Evolutionary conservation across 2,797 vertebrate species (phyloP).

Genomic region (Cyprinodon diabolis): DNA sequence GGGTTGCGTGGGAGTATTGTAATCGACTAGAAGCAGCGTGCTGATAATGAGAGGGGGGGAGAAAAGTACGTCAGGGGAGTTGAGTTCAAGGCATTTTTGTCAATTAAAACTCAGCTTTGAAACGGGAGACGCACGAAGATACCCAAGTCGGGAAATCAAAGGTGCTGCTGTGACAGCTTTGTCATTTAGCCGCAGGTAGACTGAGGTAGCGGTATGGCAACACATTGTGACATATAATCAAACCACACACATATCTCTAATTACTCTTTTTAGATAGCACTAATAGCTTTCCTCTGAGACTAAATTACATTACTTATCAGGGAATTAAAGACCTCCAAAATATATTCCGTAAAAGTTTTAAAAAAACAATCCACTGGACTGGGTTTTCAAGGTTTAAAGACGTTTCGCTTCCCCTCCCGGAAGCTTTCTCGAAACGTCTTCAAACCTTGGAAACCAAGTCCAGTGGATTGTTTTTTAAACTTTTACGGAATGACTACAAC

Average conservation of each 20-base stretch:
- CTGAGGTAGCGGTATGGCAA: constrained; percentile 2
- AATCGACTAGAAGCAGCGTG: constrained; percentile 46
- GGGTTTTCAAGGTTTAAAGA: no score
- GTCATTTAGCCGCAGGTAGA: constrained; percentile 42
- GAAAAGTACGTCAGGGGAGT: constrained; percentile 31
- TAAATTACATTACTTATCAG: background rate
- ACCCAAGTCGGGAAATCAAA: constrained; percentile 29
- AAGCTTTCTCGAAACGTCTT: no score
- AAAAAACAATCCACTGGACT: no score
- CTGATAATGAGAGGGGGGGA: constrained; percentile 28
- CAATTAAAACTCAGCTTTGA: constrained; percentile 48
- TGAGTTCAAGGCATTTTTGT: constrained; percentile 40
- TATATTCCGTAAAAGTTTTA: no score
- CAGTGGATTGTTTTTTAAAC: no score
- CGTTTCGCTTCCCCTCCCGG: no score
- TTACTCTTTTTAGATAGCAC: background rate
- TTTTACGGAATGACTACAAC: no score
- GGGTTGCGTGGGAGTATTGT: constrained; percentile 47
- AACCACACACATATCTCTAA: background rate
- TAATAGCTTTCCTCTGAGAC: background rate
- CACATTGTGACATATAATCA: constrained; percentile 9
- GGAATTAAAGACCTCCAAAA: background rate
- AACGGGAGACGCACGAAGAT: constrained; percentile 14
- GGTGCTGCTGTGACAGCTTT: constrained; percentile 24
- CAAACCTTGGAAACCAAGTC: no score